Base-by-base conservation (phyloP, 2,888 invertebrate species). In the Drosophila robusta region DNA sequence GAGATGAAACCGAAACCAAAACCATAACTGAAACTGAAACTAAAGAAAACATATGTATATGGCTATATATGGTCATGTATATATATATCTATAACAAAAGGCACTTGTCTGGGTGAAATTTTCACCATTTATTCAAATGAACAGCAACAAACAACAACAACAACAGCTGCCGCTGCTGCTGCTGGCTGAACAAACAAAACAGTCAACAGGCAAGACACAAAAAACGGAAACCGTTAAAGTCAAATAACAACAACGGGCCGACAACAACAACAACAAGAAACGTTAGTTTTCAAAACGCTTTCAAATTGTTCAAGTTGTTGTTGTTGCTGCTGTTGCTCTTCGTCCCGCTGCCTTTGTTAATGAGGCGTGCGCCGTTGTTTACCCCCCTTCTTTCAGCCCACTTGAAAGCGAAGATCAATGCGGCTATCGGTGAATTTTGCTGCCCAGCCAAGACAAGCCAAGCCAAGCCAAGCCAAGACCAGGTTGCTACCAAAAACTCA, bases 61-160 rank as follows among this genome's bases (percentile, higher is more conserved):
- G 24, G 16, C 16, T n/a, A 4, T 47, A 39, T 42, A 36, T 4
- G 36, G 9, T 8, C 8, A 29, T 41, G 18, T 29, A 29, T 47
- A 12, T 51, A 12, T 64, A 29, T 52, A 11, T 79, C 57, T 72
- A 68, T 70, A 76, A 80, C 84, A 85, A 89, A 87, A 89, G 86
- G 64, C 89, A 89, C 85, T 85, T 85, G 86, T 76, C 79, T 79
- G 71, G 84, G 90, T 89, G 87, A 87, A 89, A 89, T 89, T 87
- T 87, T 89, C 90, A 87, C 79, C 68, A 70, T 79, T 66, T 89
- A 87, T 89, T 89, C 75, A 89, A 89, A 88, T 87, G 71, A 86
- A 80, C 68, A 73, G 51, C 60, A 70, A 66, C 61, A 57, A 22
- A 32, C 34, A 42, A 39, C 46, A 57, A 26, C 78, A 74, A 46